phyloP scores from a whole-genome alignment of 2,888 invertebrate genomes.

The Lasioglossum marginatum region DNA sequence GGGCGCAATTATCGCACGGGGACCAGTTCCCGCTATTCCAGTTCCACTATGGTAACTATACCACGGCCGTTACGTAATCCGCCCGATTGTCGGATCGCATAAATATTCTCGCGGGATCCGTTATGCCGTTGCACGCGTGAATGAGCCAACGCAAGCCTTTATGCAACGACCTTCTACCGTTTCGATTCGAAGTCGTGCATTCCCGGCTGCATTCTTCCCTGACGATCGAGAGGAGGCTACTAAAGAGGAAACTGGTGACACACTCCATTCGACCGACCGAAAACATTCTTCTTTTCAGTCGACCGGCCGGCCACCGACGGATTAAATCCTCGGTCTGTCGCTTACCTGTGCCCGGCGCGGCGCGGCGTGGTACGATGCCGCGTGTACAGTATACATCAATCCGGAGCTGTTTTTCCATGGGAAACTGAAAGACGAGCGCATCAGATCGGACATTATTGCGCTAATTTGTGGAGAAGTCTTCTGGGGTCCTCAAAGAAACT shows the following conservation, averaged over 20 bases:
- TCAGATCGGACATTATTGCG: neutral
- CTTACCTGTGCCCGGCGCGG: neutral
- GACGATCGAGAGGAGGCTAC: conserved; percentile 24
- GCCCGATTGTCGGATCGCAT: conserved; percentile 75
- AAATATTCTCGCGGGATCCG: conserved; percentile 73
- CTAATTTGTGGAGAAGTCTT: too few relatives aligned
- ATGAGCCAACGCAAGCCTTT: conserved; percentile 49
- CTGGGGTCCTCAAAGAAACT: too few relatives aligned
- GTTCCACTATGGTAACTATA: conserved; percentile 70
- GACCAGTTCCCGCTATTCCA: conserved; percentile 82
- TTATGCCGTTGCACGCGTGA: conserved; percentile 71
- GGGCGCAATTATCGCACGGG: conserved; percentile 77
- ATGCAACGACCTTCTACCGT: conserved; percentile 51
- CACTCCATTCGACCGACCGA: conserved; percentile 1
- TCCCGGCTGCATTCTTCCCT: conserved; percentile 42
- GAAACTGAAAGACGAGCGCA: neutral
- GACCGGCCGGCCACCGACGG: neutral
- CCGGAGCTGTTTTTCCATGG: neutral
- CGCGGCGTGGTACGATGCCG: neutral
- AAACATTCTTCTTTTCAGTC: neutral
- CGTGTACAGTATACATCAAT: neutral
- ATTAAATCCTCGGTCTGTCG: neutral
- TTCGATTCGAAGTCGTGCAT: conserved; percentile 35
- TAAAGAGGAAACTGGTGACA: conserved; percentile 16
- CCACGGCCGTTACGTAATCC: conserved; percentile 73